Conservation (phyloP, 2,113 vertebrate genomes). For the Sialia sialis region DNA sequence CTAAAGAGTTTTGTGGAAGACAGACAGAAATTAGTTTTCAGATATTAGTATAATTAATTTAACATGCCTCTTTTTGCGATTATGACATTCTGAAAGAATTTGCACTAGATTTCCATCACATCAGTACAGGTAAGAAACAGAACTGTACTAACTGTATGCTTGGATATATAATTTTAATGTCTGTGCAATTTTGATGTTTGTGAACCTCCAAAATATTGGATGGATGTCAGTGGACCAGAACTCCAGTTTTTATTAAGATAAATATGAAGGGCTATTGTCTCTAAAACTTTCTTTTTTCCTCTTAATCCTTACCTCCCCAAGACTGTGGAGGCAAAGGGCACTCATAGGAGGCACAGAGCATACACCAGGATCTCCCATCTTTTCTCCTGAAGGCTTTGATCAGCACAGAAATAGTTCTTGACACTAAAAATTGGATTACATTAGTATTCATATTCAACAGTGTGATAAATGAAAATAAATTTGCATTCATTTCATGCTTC, state of each 20-base stretch:
- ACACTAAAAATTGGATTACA: not conserved
- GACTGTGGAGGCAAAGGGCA: not conserved
- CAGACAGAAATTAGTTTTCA: not conserved
- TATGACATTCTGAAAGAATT: not conserved
- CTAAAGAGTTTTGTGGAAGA: not conserved
- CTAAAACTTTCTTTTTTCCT: not conserved
- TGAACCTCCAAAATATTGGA: not conserved
- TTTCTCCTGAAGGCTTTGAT: not conserved
- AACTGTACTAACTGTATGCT: not conserved
- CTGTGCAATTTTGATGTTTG: not conserved
- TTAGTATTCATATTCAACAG: constrained; percentile 31
- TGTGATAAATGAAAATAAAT: constrained; percentile 10
- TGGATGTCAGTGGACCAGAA: not conserved
- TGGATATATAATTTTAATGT: not conserved
- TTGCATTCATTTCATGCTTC: not conserved
- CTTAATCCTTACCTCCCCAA: not conserved
- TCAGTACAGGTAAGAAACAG: not conserved
- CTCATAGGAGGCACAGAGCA: not conserved
- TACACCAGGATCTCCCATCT: not conserved
- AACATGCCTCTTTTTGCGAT: not conserved
- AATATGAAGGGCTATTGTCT: not conserved
- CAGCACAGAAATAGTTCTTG: not conserved
- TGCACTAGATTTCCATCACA: not conserved
- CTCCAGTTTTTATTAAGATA: not conserved
- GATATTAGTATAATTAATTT: not conserved